These are phyloP conservation scores for Papilio polytes DNA, from an alignment of 1,140 invertebrate species.

Conservation along the genomic window DNA sequence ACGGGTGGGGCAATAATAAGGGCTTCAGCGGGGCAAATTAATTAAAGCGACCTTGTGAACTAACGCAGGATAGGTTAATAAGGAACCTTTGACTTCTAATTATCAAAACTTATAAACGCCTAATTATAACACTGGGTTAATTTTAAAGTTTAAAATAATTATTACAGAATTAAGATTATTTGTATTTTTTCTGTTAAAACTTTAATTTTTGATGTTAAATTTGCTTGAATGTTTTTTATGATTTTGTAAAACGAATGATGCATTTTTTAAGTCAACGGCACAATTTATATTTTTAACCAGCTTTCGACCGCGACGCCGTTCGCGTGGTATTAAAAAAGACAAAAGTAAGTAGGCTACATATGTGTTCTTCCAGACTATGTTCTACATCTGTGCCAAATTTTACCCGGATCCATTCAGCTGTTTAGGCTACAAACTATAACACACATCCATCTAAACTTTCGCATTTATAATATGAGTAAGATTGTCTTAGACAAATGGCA, in stretches of 20 bases:
- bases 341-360: no score
- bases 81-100: constrained; percentile 7
- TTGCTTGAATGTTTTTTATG: neutral
- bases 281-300: neutral
- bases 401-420: no score
- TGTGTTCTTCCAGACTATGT: no score
- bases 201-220: neutral
- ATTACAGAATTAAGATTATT: neutral
- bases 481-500: neutral
- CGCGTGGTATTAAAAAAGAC: no score
- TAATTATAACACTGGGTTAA: neutral
- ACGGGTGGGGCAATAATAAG: constrained; percentile 18
- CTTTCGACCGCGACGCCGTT: no score
- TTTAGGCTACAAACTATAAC: no score
- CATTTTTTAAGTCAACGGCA: neutral
- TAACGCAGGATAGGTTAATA: constrained; percentile 19
- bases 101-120: neutral
- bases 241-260: neutral
- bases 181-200: no score
- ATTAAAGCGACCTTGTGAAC: constrained; percentile 28
- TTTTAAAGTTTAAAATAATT: neutral
- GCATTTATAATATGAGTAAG: no score
- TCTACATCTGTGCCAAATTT: no score
- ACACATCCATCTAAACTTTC: no score
- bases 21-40: constrained; percentile 26